Evolutionary conservation across 92 coral and sea anemone genomes (phyloP).

Genomic region (Phenganax marumi): DNA sequence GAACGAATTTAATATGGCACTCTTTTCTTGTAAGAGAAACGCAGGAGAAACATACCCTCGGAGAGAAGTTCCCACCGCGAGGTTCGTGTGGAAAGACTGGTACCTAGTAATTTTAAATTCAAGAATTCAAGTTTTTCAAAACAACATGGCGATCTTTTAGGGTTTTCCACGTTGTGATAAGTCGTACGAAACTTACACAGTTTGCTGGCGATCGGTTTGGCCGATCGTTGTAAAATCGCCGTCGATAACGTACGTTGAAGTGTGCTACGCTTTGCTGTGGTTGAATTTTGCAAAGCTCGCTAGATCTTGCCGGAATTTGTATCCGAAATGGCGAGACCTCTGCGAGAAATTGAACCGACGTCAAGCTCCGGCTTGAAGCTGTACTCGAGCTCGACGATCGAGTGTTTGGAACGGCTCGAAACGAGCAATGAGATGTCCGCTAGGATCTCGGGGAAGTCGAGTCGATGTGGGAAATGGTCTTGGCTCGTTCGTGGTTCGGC

Average conservation of each 20-base stretch:
- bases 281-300: neutral
- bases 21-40: too few species aligned
- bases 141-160: slow-evolving; percentile 8
- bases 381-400: slow-evolving; percentile 76
- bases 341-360: slow-evolving; percentile 70
- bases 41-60: too few species aligned
- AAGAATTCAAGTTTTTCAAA: neutral
- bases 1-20: too few species aligned
- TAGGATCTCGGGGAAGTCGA: slow-evolving; percentile 61
- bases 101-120: neutral
- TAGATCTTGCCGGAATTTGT: neutral
- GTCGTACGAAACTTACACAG: neutral
- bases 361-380: slow-evolving; percentile 60
- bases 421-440: slow-evolving; percentile 66
- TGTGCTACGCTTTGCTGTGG: neutral
- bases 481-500: slow-evolving; percentile 94
- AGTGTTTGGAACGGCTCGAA: slow-evolving; percentile 86
- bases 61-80: too few species aligned
- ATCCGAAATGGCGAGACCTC: slow-evolving; percentile 29
- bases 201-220: neutral
- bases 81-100: neutral
- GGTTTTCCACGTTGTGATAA: neutral
- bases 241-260: neutral
- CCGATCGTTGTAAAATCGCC: neutral
- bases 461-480: slow-evolving; percentile 59